Conservation (phyloP, 2,888 invertebrate species). For the Megamerina dolium region DNA sequence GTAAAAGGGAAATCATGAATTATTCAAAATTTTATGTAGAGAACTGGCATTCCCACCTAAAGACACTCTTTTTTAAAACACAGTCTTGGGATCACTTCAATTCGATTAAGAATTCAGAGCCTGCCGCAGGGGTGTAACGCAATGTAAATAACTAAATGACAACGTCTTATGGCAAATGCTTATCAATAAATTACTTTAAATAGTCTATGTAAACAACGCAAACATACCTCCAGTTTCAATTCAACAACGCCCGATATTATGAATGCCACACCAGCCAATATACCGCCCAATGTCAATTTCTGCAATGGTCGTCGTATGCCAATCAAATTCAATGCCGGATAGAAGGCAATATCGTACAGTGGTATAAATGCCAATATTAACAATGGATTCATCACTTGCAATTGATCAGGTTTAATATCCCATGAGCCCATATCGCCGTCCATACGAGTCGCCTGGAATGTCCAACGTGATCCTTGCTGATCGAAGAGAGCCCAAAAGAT, state of each 20-base stretch:
- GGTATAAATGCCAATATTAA: slow-evolving; percentile 82
- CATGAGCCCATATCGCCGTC: slow-evolving; percentile 69
- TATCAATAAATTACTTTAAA: no score
- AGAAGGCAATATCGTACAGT: slow-evolving; percentile 70
- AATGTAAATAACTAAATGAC: no score
- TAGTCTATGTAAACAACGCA: no score
- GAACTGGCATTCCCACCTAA: no score
- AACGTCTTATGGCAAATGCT: no score
- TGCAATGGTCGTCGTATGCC: slow-evolving; percentile 70
- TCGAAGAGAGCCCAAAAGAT: slow-evolving; percentile 93
- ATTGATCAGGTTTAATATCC: slow-evolving; percentile 84
- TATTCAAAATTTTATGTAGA: no score
- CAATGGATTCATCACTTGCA: slow-evolving; percentile 88
- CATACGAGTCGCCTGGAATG: slow-evolving; percentile 87
- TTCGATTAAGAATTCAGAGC: no score
- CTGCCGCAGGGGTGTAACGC: no score
- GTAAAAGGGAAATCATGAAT: no score
- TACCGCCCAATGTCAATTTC: slow-evolving; percentile 80
- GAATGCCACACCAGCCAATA: slow-evolving; percentile 80
- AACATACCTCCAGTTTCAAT: slow-evolving; percentile 61
- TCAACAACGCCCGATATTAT: slow-evolving; percentile 83
- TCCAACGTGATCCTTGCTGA: slow-evolving; percentile 91
- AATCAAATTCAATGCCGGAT: slow-evolving; percentile 69
- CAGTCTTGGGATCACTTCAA: no score
- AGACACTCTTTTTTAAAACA: no score